Evolutionary conservation across 2,888 invertebrate species (phyloP), one percentile per base, ranked within the genome.

Genomic region (Drosophila dives): DNA sequence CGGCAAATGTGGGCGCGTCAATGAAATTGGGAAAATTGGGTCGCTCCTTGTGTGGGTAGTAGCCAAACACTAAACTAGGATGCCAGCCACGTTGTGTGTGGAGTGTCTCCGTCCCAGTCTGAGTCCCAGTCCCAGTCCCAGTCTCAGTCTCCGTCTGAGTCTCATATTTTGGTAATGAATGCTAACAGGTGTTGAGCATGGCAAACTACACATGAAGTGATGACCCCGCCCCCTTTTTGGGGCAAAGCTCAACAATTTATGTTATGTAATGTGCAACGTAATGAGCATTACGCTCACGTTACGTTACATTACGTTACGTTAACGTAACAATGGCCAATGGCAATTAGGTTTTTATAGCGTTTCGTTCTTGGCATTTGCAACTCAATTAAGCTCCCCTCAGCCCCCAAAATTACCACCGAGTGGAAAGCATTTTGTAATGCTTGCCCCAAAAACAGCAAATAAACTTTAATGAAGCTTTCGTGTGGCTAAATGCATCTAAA

Each of bases 331-430:
- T 74, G 72, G 58, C 60, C 72, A 61, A n/a, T n/a, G 84, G 84
- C 82, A 86, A 89, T 89, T 89, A 86, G 76, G 63, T 80, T 86
- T 80, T 84, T 77, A 84, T 81, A 73, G 65, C 75, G 67, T 70
- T 72, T 77, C 76, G 59, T 64, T 70, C 69, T 26, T 56, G 65
- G 79, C 87, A 86, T 81, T 89, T 80, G 87, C 89, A 86, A 80
- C 89, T 86, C 86, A 86, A 86, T 86, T 86, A 86, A 76, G n/a
- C n/a, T n/a, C n/a, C n/a, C 62, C 66, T 48, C 63, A 49, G 23
- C 51, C 62, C 38, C 34, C n/a, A 67, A 65, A 65, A 62, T 45
- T 36, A 34, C 53, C 48, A 55, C 50, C 33, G 32, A 36, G 59
- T 34, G 12, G 34, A 23, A 64, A 65, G 26, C 71, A 64, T 84